A percentile compares a stretch with the other conserved stretches of the same genome.
phyloP scores from a whole-genome alignment of 2,797 vertebrate species.

The Myotis myotis region DNA sequence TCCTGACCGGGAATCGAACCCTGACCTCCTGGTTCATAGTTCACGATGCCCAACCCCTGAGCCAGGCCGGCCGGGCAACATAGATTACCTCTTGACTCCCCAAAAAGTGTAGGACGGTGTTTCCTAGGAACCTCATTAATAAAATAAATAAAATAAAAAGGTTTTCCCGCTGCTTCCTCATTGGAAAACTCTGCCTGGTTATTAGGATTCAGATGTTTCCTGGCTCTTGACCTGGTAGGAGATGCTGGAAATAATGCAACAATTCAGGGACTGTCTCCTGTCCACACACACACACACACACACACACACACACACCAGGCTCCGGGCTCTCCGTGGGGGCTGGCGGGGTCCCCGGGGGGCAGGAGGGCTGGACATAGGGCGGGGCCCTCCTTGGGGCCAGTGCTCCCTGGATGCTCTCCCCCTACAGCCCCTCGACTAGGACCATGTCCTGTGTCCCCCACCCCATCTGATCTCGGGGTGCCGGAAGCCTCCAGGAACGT shows the following conservation, averaged over 20 bases:
- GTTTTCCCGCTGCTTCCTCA: background rate
- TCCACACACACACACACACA: background rate
- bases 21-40: too few relatives aligned
- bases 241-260: background rate
- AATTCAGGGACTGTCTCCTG: background rate
- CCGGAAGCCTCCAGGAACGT: background rate
- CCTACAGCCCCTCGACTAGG: background rate
- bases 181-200: background rate
- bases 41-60: too few relatives aligned
- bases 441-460: rapidly evolving
- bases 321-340: background rate
- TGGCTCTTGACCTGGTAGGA: background rate
- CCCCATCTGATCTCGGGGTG: rapidly evolving
- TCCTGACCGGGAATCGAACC: too few relatives aligned
- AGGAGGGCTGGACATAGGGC: background rate
- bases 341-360: background rate
- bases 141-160: background rate
- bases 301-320: background rate
- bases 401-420: background rate
- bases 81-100: background rate
- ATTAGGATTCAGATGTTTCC: background rate
- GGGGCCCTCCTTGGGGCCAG: background rate
- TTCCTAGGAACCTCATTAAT: background rate
- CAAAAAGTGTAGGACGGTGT: background rate
- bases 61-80: background rate